Percentiles rank a stretch among this genome's conserved stretches.
These are phyloP conservation scores for Polypterus senegalus DNA, from an alignment of 2,113 vertebrate genomes.

Conservation along the genomic window DNA sequence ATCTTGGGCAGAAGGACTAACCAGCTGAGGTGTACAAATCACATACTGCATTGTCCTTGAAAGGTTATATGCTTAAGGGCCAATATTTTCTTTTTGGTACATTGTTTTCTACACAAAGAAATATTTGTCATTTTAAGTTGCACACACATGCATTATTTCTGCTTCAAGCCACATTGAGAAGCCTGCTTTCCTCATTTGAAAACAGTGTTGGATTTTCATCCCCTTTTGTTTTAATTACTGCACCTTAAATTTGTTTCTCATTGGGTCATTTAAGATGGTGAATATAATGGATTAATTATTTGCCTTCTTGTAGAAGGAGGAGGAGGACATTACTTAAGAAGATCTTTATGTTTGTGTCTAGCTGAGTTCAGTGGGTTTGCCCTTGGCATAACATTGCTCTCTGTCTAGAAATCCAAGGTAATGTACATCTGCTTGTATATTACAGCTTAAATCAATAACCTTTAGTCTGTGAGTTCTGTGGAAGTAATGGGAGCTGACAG, in stretches of 20 bases:
- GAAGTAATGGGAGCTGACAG: constrained; percentile 37
- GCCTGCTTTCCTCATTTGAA: too few relatives aligned
- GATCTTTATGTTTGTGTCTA: neutral
- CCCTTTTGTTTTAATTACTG: neutral
- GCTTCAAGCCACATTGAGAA: too few relatives aligned
- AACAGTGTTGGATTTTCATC: neutral
- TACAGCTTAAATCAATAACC: constrained; percentile 45
- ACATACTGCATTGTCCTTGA: too few relatives aligned
- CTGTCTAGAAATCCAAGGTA: constrained; percentile 33
- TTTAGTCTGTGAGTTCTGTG: constrained; percentile 29
- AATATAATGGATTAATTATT: constrained; percentile 1
- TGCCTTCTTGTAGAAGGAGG: neutral
- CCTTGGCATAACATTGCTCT: constrained; percentile 51
- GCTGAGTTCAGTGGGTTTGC: constrained; percentile 40
- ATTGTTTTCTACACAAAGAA: too few relatives aligned
- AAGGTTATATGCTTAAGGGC: too few relatives aligned
- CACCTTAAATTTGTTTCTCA: constrained; percentile 1
- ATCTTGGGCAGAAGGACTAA: too few relatives aligned
- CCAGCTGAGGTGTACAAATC: too few relatives aligned
- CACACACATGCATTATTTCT: too few relatives aligned
- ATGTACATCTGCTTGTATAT: constrained; percentile 54
- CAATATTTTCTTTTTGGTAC: too few relatives aligned
- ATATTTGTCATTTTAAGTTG: too few relatives aligned
- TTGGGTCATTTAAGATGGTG: constrained; percentile 7
- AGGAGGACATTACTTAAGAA: neutral